These are phyloP conservation scores for Eurystomus glaucurus DNA, from an alignment of 2,797 vertebrate genomes.

Conservation along the genomic window DNA sequence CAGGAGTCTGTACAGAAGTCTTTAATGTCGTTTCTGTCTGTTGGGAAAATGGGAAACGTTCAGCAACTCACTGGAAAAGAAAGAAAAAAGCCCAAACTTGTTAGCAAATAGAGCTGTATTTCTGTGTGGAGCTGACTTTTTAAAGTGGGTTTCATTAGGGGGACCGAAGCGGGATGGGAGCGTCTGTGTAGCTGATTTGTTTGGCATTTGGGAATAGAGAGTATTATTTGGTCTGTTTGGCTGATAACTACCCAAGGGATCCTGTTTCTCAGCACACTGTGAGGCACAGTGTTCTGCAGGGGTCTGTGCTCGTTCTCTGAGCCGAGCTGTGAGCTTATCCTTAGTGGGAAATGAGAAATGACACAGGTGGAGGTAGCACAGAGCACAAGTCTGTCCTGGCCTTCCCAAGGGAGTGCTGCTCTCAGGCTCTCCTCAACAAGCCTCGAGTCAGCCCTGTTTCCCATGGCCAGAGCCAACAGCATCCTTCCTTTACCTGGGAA, in stretches of 20 bases:
- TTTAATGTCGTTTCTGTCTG: neutral
- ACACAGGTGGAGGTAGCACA: neutral
- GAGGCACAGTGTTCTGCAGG: neutral
- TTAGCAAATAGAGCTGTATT: neutral
- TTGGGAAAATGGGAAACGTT: neutral
- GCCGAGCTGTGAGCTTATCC: neutral
- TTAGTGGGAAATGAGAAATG: neutral
- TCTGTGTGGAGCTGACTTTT: neutral
- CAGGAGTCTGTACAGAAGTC: neutral
- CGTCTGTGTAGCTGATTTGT: neutral
- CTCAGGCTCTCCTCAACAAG: neutral
- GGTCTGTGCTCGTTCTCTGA: neutral
- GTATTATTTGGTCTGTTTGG: neutral
- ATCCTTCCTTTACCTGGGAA: neutral
- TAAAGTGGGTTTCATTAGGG: neutral
- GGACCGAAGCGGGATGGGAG: neutral
- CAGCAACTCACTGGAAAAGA: neutral
- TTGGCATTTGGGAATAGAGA: neutral
- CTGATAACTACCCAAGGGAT: neutral
- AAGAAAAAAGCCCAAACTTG: neutral
- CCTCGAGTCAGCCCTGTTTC: neutral
- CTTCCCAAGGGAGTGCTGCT: neutral
- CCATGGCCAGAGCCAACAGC: neutral
- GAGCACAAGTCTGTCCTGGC: neutral
- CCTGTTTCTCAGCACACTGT: neutral